Conservation (phyloP, 2,888 invertebrate species). For the Pachydiplax longipennis region DNA sequence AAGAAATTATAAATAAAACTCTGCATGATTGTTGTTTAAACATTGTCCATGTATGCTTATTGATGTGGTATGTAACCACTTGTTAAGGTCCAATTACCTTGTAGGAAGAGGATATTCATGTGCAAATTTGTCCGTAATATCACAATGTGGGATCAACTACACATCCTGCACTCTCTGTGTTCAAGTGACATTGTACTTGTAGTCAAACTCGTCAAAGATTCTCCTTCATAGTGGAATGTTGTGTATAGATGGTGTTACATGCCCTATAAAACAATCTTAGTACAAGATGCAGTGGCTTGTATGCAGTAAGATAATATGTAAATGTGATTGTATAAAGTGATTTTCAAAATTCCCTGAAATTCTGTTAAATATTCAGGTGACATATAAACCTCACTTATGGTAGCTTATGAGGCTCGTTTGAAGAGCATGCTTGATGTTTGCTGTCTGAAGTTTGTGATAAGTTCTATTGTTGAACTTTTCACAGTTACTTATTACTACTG, state of each 20-base stretch:
- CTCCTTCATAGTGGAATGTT: neutral
- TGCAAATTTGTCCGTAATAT: neutral
- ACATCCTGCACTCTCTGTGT: slow-evolving; percentile 15
- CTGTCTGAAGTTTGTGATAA: neutral
- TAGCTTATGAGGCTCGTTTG: neutral
- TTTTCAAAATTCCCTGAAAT: neutral
- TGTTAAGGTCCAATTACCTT: slow-evolving; percentile 12
- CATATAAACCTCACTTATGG: neutral
- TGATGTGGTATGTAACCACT: neutral
- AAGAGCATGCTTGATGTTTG: neutral
- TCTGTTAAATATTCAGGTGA: neutral
- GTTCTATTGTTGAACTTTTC: neutral
- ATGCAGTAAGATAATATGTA: neutral
- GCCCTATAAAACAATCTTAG: neutral
- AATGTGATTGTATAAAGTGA: neutral
- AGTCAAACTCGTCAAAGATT: neutral
- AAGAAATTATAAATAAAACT: neutral
- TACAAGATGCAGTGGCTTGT: neutral
- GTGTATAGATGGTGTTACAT: neutral
- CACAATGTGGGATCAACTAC: neutral
- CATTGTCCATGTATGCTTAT: neutral
- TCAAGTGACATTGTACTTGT: slow-evolving; percentile 3
- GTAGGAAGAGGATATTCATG: neutral
- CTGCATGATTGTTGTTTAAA: neutral
- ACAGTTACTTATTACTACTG: neutral